Conservation (phyloP, 2,888 invertebrate species). For the Aquatica leii region DNA sequence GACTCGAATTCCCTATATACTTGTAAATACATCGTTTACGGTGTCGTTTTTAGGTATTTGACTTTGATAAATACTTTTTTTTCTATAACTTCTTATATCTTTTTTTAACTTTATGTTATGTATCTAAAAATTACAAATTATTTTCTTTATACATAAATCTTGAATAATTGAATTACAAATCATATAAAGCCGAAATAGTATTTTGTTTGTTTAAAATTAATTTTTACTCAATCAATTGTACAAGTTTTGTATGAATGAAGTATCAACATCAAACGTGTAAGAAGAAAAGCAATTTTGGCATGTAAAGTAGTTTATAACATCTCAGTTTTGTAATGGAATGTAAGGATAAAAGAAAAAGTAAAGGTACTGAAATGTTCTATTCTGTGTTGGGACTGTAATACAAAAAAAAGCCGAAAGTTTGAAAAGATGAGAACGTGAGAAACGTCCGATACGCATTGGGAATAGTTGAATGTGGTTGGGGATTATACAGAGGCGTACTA, state of each 20-base stretch:
- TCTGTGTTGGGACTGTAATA: slow-evolving; percentile 38
- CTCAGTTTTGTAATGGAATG: slow-evolving; percentile 24
- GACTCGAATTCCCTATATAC: too few relatives aligned
- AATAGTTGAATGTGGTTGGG: slow-evolving; percentile 46
- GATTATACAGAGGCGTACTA: slow-evolving; percentile 25
- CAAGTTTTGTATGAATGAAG: background rate
- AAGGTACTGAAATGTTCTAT: slow-evolving; percentile 45
- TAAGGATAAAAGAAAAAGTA: slow-evolving; percentile 31
- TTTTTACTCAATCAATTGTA: too few relatives aligned
- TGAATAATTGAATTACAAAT: too few relatives aligned
- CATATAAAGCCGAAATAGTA: too few relatives aligned
- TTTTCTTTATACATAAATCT: too few relatives aligned
- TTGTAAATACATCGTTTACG: too few relatives aligned
- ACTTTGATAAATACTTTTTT: too few relatives aligned
- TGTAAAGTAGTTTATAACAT: slow-evolving; percentile 19
- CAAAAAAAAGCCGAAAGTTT: slow-evolving; percentile 49
- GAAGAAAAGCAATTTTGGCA: slow-evolving; percentile 5
- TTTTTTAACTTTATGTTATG: too few relatives aligned
- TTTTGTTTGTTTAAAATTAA: too few relatives aligned
- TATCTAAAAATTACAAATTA: too few relatives aligned
- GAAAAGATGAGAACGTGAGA: slow-evolving; percentile 54
- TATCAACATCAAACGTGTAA: slow-evolving; percentile 7
- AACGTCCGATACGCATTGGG: slow-evolving; percentile 48
- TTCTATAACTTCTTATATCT: too few relatives aligned
- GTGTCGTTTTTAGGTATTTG: too few relatives aligned